Evolutionary conservation across 2,888 invertebrate species (phyloP), one percentile per base, ranked within the genome.

Genomic region (Arenicola marina): DNA sequence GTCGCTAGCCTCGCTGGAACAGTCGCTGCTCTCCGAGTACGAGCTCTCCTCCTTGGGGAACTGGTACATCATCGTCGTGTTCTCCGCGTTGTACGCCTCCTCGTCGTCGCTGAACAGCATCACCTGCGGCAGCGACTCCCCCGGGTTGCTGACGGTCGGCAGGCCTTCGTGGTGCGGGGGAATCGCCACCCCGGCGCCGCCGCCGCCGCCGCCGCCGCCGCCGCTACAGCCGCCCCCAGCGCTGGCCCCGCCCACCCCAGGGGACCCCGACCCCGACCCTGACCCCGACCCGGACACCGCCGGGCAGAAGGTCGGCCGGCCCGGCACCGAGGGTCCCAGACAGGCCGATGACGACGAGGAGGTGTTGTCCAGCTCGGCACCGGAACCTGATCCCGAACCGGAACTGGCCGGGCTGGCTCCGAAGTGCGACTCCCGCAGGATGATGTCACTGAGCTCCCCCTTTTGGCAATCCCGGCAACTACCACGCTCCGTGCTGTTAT

Each of bases 401-500:
- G 24, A 7, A 21, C n/a, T 7, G 26, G 34, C 48, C 38, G 26
- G 18, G 29, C 33, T 38, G 0, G 48, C 32, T 18, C 48, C 48
- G 46, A 78, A 61, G 58, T 61, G 65, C 18, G 54, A 77, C 61
- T 80, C 78, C 64, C 76, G 76, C 78, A 80, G 79, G 74, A 80
- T 75, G 21, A 77, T 76, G 51, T 80, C 75, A 65, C 76, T 77
- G 53, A 81, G 74, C 53, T 79, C 80, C 1, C 78, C 75, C 68
- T 78, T 79, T 68, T 80, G 80, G 66, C 82, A 82, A 61, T 82
- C 82, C 0, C 80, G 71, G 68, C 82, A 82, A 55, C 80, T 78
- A 18, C 82, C 82, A 2, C 67, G 66, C 66, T 82, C 81, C 56
- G 80, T 82, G 68, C 80, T 81, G 67, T 82, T 82, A 66, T 75